phyloP scores from a whole-genome alignment of 2,888 invertebrate genomes.

The Dascillus cervinus region DNA sequence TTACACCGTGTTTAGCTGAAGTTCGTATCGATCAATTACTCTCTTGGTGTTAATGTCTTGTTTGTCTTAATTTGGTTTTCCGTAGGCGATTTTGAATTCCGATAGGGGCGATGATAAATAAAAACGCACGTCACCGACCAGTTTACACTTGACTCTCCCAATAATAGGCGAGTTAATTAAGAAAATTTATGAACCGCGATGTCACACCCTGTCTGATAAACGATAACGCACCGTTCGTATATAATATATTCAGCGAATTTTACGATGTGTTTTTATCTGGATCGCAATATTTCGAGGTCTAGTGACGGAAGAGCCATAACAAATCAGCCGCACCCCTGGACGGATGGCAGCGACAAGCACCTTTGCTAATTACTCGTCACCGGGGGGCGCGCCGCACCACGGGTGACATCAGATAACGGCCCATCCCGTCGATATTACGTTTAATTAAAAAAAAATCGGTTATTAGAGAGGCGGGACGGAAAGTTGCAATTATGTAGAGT shows the following conservation, averaged over 20 bases:
- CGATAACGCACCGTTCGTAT: conserved; percentile 28
- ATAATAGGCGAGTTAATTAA: conserved; percentile 33
- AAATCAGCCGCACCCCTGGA: conserved; percentile 28
- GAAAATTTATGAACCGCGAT: conserved; percentile 31
- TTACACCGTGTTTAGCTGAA: conserved; percentile 22
- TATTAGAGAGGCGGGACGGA: conserved; percentile 6
- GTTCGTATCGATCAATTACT: conserved; percentile 22
- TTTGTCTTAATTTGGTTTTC: too few relatives aligned
- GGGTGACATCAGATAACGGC: conserved; percentile 22
- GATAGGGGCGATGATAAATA: too few relatives aligned
- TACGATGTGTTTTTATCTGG: conserved; percentile 34
- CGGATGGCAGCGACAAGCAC: conserved; percentile 21
- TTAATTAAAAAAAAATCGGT: conserved; percentile 6
- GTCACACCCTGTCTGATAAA: conserved; percentile 34
- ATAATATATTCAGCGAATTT: conserved; percentile 30
- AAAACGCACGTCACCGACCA: conserved; percentile 25
- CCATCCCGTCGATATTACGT: conserved; percentile 18
- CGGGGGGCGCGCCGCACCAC: conserved; percentile 15
- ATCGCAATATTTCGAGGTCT: conserved; percentile 30
- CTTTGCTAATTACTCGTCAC: conserved; percentile 27
- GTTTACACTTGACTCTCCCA: conserved; percentile 29
- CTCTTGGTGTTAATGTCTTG: too few relatives aligned
- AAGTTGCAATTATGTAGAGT: conserved; percentile 31
- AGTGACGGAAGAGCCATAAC: conserved; percentile 25
- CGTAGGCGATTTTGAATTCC: too few relatives aligned